Evolutionary conservation across 2,888 invertebrate species (phyloP), one percentile per base, ranked within the genome.

Genomic region (Pachliopta kotzebuea): DNA sequence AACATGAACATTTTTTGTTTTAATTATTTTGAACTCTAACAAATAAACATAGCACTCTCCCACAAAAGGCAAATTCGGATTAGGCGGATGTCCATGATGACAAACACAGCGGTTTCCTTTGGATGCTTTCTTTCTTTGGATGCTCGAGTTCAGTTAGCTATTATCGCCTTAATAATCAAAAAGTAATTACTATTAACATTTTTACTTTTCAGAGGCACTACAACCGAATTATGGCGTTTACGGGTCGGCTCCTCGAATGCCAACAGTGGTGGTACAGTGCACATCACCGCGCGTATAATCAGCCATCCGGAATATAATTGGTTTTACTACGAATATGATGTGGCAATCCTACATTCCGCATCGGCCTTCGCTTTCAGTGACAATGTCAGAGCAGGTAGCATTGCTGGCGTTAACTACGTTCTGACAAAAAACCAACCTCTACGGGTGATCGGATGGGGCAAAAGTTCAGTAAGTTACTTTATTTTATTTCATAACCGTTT

Each of bases 391-490:
- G 69, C 77, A 3, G 81, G 55, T 4, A 66, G 68, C 9, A 78
- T 85, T 11, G 79, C 86, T 37, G 78, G 83, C 0, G 4, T 75
- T 20, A 80, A 75, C 65, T 86, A 84, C 69, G 70, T 74, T 18
- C 66, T 84, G 0, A 67, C 63, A 17, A 83, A 83, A 65, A 77
- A 81, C 65, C 73, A 77, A 60, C 69, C 71, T 2, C 79, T 84
- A 0, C 83, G 78, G 79, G 81, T 83, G 31, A 70, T 76, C 29
- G 85, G 86, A 69, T 86, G 84, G 85, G 86, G 86, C 0, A 29
- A 67, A n/a, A 75, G 71, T 37, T 65, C 65, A 3, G 84, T 85
- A 72, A 79, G 81, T 78, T 31, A 0, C 37, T 37, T 37, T 8
- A 37, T 37, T 37, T 14, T 14, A 14, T 6, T 6, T 37, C 4